These are phyloP conservation scores for Gymnopithys bicolor DNA, from an alignment of 2,797 vertebrate species.

Conservation along the genomic window DNA sequence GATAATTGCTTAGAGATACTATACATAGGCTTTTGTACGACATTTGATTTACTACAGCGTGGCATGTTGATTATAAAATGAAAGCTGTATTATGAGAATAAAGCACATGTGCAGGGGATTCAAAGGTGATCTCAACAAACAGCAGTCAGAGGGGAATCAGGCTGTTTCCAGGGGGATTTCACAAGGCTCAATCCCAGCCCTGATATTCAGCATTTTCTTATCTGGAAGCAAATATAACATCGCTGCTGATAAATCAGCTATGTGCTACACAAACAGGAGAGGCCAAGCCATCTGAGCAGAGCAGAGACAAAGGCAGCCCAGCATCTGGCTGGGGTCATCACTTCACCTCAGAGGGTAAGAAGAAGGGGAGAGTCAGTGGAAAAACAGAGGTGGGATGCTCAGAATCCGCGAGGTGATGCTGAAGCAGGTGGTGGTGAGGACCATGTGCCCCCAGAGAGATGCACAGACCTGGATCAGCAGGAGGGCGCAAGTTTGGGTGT, in stretches of 20 bases:
- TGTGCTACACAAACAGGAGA: not conserved
- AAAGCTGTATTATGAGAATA: not conserved
- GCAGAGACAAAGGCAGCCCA: not conserved
- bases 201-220: not conserved
- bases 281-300: not conserved
- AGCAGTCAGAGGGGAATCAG: not conserved
- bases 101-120: not conserved
- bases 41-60: not conserved
- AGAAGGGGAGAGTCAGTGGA: not conserved
- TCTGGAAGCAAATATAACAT: not conserved
- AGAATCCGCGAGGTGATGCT: fast-evolving
- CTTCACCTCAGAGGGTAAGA: not conserved
- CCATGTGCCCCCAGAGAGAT: fast-evolving
- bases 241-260: not conserved
- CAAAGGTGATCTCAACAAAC: not conserved
- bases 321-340: not conserved
- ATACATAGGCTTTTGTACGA: not conserved
- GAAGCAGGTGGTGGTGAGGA: not conserved
- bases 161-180: conserved; percentile 4
- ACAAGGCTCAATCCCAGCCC: not conserved
- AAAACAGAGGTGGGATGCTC: not conserved
- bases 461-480: fast-evolving
- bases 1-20: conserved; percentile 46
- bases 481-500: not conserved
- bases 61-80: not conserved